phyloP scores from a whole-genome alignment of 2,797 vertebrate genomes.

The Phataginus tetradactyla region DNA sequence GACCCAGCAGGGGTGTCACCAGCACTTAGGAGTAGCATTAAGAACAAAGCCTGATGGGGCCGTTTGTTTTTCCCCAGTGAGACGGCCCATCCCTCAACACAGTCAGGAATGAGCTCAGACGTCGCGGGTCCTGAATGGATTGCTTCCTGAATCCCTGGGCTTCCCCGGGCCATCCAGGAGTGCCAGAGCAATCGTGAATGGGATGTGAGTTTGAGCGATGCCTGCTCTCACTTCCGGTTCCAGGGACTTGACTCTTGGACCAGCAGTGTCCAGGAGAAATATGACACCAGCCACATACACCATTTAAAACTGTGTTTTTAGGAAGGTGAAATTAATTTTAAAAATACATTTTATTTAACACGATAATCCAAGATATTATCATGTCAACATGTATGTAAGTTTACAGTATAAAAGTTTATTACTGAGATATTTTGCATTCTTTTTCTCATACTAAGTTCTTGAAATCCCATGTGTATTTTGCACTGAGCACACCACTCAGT shows the following conservation, averaged over 20 bases:
- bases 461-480: background rate
- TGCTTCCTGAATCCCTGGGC: background rate
- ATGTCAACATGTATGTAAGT: background rate
- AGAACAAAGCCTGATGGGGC: slow-evolving; percentile 66
- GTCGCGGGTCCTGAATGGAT: background rate
- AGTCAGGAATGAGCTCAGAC: slow-evolving; percentile 56
- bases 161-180: background rate
- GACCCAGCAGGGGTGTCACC: slow-evolving; percentile 61
- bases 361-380: background rate
- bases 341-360: background rate
- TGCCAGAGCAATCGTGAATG: background rate
- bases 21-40: slow-evolving; percentile 55
- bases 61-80: slow-evolving; percentile 68
- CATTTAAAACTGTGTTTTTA: background rate
- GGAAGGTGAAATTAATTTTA: slow-evolving; percentile 4
- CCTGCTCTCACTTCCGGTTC: background rate
- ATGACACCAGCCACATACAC: background rate
- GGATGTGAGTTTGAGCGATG: background rate
- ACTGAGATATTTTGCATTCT: background rate
- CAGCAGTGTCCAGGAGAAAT: background rate
- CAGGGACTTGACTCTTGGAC: background rate
- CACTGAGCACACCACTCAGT: background rate
- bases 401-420: background rate
- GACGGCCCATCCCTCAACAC: slow-evolving; percentile 26
- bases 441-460: background rate